These are phyloP conservation scores for Myiopsitta monachus DNA, from an alignment of 2,113 vertebrate species.

Conservation along the genomic window DNA sequence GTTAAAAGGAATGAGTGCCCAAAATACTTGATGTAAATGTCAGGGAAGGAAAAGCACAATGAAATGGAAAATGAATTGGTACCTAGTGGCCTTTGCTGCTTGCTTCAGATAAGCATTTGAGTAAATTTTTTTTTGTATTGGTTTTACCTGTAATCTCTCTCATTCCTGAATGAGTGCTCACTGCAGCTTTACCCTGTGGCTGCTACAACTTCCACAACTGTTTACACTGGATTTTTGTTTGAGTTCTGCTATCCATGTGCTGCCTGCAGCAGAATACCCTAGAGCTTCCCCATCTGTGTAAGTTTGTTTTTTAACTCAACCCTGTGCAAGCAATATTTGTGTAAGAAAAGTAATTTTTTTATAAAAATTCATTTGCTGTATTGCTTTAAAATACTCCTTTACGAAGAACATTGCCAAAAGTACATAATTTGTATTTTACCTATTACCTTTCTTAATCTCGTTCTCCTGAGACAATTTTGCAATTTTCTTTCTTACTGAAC, in stretches of 20 bases:
- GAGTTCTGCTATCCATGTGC: neutral
- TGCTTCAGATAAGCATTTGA: neutral
- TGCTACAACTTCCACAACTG: neutral
- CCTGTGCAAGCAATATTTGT: neutral
- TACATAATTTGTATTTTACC: constrained; percentile 24
- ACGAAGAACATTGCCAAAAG: neutral
- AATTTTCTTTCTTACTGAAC: constrained; percentile 53
- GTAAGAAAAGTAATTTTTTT: neutral
- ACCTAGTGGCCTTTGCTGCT: neutral
- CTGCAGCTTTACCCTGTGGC: neutral
- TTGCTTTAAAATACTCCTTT: neutral
- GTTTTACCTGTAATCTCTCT: neutral
- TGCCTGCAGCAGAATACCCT: neutral
- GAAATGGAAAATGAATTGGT: neutral
- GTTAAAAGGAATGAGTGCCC: neutral
- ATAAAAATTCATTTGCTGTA: neutral
- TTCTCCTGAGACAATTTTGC: constrained; percentile 3
- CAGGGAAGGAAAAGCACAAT: neutral
- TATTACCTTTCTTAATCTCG: constrained; percentile 15
- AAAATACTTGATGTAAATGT: neutral
- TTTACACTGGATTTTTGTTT: neutral
- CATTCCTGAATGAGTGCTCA: neutral
- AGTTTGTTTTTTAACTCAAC: neutral
- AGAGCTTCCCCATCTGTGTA: neutral
- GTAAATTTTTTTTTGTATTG: neutral